Evolutionary conservation across 1,140 invertebrate genomes (phyloP).

Genomic region (Brachystomella parvula): DNA sequence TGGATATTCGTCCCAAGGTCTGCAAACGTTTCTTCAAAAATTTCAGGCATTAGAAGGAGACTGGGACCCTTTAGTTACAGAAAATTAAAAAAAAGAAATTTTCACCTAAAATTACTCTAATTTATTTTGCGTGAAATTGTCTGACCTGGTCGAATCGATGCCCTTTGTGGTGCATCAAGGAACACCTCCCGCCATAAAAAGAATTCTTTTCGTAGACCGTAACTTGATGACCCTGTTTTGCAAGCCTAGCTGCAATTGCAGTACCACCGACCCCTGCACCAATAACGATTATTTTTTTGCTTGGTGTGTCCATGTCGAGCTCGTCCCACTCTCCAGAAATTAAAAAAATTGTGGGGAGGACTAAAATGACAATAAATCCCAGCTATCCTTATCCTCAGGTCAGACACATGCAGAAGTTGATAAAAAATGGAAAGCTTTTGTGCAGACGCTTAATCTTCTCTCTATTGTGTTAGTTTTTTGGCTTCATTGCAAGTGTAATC

Average conservation of each 20-base stretch:
- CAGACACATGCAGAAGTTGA: too few species aligned
- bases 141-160: background rate
- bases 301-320: too few species aligned
- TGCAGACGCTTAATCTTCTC: too few species aligned
- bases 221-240: slow-evolving; percentile 1
- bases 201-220: background rate
- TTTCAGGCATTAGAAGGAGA: background rate
- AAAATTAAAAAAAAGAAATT: background rate
- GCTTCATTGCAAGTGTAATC: too few species aligned
- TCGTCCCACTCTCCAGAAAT: too few species aligned
- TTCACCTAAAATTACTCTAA: background rate
- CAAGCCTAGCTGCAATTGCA: background rate
- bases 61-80: background rate
- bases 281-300: background rate
- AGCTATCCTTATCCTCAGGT: too few species aligned
- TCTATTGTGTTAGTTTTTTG: too few species aligned
- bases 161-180: background rate
- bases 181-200: background rate
- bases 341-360: too few species aligned
- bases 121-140: background rate
- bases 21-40: background rate
- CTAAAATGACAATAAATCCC: too few species aligned
- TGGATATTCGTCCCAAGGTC: background rate
- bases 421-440: too few species aligned
- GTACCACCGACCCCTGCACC: background rate